Base-by-base conservation (phyloP, 2,797 vertebrate species). In the Sciurus vulgaris region DNA sequence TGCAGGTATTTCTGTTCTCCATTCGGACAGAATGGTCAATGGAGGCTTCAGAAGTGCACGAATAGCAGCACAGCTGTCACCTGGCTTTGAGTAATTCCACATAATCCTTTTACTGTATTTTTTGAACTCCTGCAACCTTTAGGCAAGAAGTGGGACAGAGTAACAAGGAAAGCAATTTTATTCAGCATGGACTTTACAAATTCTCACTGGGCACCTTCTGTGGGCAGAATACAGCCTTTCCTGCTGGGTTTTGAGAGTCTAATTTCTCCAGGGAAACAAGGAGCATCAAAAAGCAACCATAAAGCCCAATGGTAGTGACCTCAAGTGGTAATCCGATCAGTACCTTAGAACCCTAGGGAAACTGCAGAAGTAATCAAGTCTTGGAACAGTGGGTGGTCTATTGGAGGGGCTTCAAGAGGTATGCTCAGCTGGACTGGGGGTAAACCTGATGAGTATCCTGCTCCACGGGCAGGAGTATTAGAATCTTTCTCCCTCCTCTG, bases 191-290 rank as follows among this genome's bases (percentile, higher is more conserved):
- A 15, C 15, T 67, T 79, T 65, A n/a, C 30, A 38, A 28, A 79
- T 86, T 79, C 12, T 54, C 26, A 15, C 54, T 8, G 28, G 78
- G 24, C 56, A 91, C 83, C 86, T 73, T 79, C 69, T 2, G 0
- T 26, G 7, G 0, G 1, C 35, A 30, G 63, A 91, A 17, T 7
- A 69, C 20, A 28, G 54, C 3, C 1, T 73, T 96, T 79, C 26
- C 70, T 91, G 76, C 38, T 24, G 38, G 3, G 61, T 38, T 56
- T 12, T 0, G 3, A 82, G 76, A n/a, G 65, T 56, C 69, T 95
- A 22, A 77, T 86, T 92, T 96, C 49, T 94, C 89, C 13, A 73
- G 84, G 81, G 67, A 79, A 91, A 72, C 92, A 76, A 59, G 18
- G 33, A 1, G 0, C 6, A 61, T 91, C 77, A 85, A 76, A 35